Evolutionary conservation across 1,140 invertebrate genomes (phyloP), one percentile per base, ranked within the genome.

Genomic region (Dufourea novaeangliae): DNA sequence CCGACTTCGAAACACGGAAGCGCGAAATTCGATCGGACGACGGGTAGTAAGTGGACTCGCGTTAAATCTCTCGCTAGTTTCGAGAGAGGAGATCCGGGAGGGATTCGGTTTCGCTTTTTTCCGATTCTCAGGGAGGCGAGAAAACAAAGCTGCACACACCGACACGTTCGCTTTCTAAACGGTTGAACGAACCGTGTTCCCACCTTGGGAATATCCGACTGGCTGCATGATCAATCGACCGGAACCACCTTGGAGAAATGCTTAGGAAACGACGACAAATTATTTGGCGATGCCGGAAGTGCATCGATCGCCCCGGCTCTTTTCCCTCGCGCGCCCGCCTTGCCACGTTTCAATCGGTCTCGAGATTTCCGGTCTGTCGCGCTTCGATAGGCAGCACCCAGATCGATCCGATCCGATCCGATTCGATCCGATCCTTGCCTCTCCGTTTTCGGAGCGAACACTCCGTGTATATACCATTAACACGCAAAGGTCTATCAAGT

Each of bases 151-250:
- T 68, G 34, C 50, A 12, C 34, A 39, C 50, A 22, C 54, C 63
- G 62, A 70, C 69, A 73, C 77, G 69, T 52, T 84, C 82, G 77
- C 82, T 84, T 84, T 84, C 82, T 84, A 84, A 83, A 83, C 81
- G 82, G 72, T 80, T 71, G 77, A 84, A 84, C 71, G 82, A 81
- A 79, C 63, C 64, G 32, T 62, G 20, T 11, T 0, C 41, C 41
- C 67, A 34, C 29, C 80, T 71, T 70, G 64, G 41, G 77, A 64
- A 74, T 62, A 71, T 66, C 46, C 32, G 46, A 76, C 11, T 37
- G 52, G n/a, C 20, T 50, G n/a, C 20, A 69, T 67, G 59, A 67
- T 83, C 66, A 52, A 79, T 83, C 76, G 71, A 64, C 34, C 56
- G 78, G 63, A 79, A 70, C 64, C 46, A 44, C 62, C 54, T 11